A percentile compares a stretch with the other conserved stretches of the same genome.
Conservation (phyloP, 2,113 vertebrate species). For the Ranitomeya variabilis region DNA sequence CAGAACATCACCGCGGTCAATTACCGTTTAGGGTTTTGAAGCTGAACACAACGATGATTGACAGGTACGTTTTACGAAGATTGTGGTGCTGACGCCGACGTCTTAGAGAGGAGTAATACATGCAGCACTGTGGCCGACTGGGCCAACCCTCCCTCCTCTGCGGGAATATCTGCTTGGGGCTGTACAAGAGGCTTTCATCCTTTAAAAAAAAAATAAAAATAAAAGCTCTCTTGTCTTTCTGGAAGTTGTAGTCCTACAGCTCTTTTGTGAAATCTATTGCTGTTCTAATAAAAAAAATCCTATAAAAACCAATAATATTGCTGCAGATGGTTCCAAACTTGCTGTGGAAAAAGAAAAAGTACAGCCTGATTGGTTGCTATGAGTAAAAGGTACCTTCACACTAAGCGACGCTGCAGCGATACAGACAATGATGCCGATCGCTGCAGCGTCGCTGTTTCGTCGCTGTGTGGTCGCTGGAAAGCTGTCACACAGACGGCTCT, state of each 20-base stretch:
- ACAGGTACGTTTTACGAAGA: neutral
- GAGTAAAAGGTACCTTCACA: no score
- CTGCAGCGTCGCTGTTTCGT: no score
- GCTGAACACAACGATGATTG: conserved; percentile 18
- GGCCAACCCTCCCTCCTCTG: neutral
- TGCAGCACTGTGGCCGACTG: neutral
- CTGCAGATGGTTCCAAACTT: neutral
- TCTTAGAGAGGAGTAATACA: neutral
- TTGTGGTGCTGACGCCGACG: neutral
- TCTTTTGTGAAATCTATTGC: neutral
- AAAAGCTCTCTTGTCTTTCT: neutral
- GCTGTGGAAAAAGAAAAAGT: neutral
- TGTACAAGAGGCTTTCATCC: neutral
- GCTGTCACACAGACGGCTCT: no score
- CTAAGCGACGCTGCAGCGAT: no score
- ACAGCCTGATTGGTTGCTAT: neutral
- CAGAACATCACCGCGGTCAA: conserved; percentile 6
- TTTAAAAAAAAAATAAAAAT: neutral
- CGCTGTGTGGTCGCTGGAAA: no score
- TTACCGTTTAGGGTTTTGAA: neutral
- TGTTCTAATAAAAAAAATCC: neutral
- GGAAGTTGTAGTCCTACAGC: neutral
- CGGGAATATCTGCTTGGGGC: neutral
- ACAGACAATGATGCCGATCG: no score
- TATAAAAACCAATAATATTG: neutral